Base-by-base conservation (phyloP, 30 jellyfish, hydroid and myxozoan genomes). In the Pseudorhiza aurosa region DNA sequence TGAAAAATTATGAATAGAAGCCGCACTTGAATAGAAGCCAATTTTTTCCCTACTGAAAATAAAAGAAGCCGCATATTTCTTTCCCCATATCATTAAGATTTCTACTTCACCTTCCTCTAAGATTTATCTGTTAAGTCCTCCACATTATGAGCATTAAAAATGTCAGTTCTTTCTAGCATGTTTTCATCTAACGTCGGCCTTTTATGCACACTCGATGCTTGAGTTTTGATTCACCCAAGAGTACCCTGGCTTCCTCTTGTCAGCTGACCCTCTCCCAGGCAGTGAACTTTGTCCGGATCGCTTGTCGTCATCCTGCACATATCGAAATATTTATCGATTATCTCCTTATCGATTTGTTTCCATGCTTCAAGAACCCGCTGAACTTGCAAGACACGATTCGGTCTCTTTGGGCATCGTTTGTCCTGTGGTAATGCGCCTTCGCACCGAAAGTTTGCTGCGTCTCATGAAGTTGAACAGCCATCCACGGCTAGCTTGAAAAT, bases 161-260 rank as follows among this genome's bases (percentile, higher is more conserved):
- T 57, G 3, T 9, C 60, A 14, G 10, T 39, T 14, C 42, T 43
- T 14, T 69, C 68, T 8, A 17, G 83, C 8, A 30, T 22, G 59
- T 62, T 29, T 10, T 62, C 77, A 14, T 62, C 60, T 29, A n/a
- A n/a, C n/a, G n/a, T n/a, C n/a, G n/a, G n/a, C n/a, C n/a, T n/a
- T n/a, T n/a, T n/a, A n/a, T n/a, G n/a, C n/a, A n/a, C n/a, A n/a
- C n/a, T n/a, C n/a, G n/a, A n/a, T n/a, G n/a, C n/a, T n/a, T 14
- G 28, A 8, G 77, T 62, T 55, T 19, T 65, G 81, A 55, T 56
- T n/a, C 82, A 8, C 58, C 87, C 36, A 58, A 60, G 39, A 60
- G 45, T 4, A 64, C 90, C 33, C 90, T 37, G 86, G 90, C 90
- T 45, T 78, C 90, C 33, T 60, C 90, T n/a, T n/a, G 85, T 78